phyloP scores from a whole-genome alignment of 2,888 invertebrate genomes.

The Chirona hameri region DNA sequence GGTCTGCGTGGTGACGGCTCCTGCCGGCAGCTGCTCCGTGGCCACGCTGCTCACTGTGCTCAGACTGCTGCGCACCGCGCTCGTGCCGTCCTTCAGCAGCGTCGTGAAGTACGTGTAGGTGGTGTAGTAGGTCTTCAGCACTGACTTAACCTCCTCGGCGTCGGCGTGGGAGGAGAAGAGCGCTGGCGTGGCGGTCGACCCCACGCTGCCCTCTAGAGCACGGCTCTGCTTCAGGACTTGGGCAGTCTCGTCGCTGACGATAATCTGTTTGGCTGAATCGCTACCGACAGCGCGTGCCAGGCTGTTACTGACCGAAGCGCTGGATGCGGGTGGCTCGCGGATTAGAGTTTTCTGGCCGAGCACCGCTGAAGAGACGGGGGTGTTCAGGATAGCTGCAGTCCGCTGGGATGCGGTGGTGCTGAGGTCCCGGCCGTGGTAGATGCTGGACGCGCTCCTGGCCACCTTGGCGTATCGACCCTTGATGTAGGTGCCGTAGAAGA shows the following conservation, averaged over 20 bases:
- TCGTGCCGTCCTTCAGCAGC: conserved; percentile 35
- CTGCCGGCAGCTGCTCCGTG: background rate
- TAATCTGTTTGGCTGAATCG: conserved; percentile 34
- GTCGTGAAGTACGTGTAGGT: conserved; percentile 38
- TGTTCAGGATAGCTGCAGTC: background rate
- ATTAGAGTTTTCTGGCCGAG: background rate
- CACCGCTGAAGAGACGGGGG: background rate
- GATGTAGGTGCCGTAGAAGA: conserved; percentile 54
- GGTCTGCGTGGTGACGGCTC: background rate
- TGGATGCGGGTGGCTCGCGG: background rate
- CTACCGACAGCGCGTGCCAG: conserved; percentile 37
- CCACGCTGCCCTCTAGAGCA: background rate
- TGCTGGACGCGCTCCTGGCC: conserved; percentile 54
- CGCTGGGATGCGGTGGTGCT: background rate
- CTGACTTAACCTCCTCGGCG: conserved; percentile 28
- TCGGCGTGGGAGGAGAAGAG: background rate
- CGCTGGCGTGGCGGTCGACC: background rate
- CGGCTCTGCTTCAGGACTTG: conserved; percentile 6
- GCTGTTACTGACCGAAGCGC: conserved; percentile 32
- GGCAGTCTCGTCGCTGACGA: conserved; percentile 34
- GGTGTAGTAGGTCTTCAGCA: conserved; percentile 31
- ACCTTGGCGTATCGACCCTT: conserved; percentile 55
- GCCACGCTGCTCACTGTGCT: background rate
- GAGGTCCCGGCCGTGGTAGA: conserved; percentile 48
- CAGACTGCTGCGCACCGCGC: background rate